Base-by-base conservation (phyloP, 2,888 invertebrate species). In the Lasioglossum marginatum region DNA sequence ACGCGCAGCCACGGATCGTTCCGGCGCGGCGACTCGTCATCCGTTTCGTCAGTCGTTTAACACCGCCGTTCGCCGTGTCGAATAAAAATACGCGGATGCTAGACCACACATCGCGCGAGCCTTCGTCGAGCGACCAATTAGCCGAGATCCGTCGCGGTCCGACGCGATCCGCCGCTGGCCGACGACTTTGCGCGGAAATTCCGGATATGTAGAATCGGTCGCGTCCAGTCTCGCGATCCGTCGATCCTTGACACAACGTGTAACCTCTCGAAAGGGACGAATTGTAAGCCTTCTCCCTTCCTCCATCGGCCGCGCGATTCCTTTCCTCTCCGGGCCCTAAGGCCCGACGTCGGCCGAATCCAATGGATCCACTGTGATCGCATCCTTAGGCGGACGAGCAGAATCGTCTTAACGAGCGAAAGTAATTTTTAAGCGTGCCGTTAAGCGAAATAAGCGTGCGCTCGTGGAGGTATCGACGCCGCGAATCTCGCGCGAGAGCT, bases 21-120 rank as follows among this genome's bases (percentile, higher is more conserved):
- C 73, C 43, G 72, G n/a, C 77, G 79, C 43, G 72, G 19, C 79
- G 79, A 82, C 89, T 91, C 91, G 92, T 94, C 92, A 91, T 93
- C 90, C 92, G 92, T 93, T 93, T 93, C 93, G 94, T 94, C 94
- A 93, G 93, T 94, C 94, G 92, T 94, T 94, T 94, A 94, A 93
- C 93, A 93, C 94, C 90, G 91, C 91, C 93, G 93, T 93, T 92
- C 92, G 92, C 91, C 91, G 92, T 91, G 92, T 91, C 93, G 93
- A 93, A 94, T 94, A 94, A 94, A 93, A 94, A 94, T 94, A 94
- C 92, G 87, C 88, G 90, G 86, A 88, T 89, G 92, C 91, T 90
- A 91, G 94, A 94, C 94, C 94, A 94, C 94, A 94, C 94, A 92
- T 93, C 75, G 84, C 70, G 86, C 79, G 66, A 68, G 37, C 43